These are phyloP conservation scores for Caligus rogercresseyi DNA, from an alignment of 1,140 invertebrate genomes.

Conservation along the genomic window DNA sequence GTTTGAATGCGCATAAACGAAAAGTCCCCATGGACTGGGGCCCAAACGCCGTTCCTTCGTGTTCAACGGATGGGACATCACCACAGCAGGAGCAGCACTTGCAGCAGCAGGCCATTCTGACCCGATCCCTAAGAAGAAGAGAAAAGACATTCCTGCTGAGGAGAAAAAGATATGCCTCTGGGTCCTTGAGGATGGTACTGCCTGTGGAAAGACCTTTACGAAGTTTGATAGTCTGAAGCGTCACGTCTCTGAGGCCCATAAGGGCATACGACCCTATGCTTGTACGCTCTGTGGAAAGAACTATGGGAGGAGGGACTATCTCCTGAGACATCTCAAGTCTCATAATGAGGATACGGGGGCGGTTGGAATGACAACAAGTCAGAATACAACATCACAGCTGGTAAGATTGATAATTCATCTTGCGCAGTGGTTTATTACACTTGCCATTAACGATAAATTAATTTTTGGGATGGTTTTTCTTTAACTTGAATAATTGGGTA, in stretches of 20 bases:
- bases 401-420: no score
- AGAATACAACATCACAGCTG: background rate
- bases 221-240: slow-evolving; percentile 16
- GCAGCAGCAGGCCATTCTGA: no score
- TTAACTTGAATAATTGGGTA: no score
- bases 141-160: slow-evolving; percentile 16
- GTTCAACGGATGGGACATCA: background rate
- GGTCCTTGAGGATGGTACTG: slow-evolving; percentile 11
- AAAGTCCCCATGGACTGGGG: slow-evolving; percentile 8
- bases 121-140: slow-evolving; percentile 13
- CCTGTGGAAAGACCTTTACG: slow-evolving; percentile 13
- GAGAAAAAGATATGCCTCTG: slow-evolving; percentile 17
- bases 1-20: background rate
- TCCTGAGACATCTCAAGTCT: slow-evolving; percentile 7
- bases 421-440: no score
- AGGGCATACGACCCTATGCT: slow-evolving; percentile 2
- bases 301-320: slow-evolving; percentile 12
- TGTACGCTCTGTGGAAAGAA: slow-evolving; percentile 16
- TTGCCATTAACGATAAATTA: no score
- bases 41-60: background rate
- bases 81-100: no score
- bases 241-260: slow-evolving; percentile 13
- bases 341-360: slow-evolving; percentile 6
- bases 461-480: no score
- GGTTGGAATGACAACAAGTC: background rate